Evolutionary conservation across 1,140 invertebrate species (phyloP).

Genomic region (Argopecten irradians): DNA sequence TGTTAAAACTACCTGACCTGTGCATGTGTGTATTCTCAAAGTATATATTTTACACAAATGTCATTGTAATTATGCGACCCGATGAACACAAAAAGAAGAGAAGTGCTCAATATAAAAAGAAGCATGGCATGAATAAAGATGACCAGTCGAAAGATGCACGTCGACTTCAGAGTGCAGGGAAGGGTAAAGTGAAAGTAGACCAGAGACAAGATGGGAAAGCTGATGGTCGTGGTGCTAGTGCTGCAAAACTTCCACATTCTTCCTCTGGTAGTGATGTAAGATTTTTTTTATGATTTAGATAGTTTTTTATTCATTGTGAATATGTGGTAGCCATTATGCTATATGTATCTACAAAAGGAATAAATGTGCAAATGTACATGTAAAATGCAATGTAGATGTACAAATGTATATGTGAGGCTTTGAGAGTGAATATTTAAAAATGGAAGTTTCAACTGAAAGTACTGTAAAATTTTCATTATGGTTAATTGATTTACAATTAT

Average conservation of each 20-base stretch:
- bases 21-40: no score
- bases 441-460: neutral
- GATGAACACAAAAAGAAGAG: constrained; percentile 58
- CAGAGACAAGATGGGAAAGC: neutral
- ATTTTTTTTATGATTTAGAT: neutral
- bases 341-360: no score
- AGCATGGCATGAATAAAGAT: constrained; percentile 51
- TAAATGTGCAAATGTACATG: no score
- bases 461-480: no score
- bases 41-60: no score
- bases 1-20: neutral
- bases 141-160: neutral
- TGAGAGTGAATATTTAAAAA: neutral
- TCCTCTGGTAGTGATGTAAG: constrained; percentile 32
- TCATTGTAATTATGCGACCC: constrained; percentile 48
- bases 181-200: constrained; percentile 4
- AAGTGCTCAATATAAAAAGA: constrained; percentile 57
- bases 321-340: no score
- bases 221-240: neutral
- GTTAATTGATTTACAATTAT: no score
- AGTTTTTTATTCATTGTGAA: neutral
- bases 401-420: no score
- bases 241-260: neutral
- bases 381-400: no score
- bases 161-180: neutral